These are phyloP conservation scores for Drosophila asahinai DNA, from an alignment of 1,140 invertebrate species.

Conservation along the genomic window DNA sequence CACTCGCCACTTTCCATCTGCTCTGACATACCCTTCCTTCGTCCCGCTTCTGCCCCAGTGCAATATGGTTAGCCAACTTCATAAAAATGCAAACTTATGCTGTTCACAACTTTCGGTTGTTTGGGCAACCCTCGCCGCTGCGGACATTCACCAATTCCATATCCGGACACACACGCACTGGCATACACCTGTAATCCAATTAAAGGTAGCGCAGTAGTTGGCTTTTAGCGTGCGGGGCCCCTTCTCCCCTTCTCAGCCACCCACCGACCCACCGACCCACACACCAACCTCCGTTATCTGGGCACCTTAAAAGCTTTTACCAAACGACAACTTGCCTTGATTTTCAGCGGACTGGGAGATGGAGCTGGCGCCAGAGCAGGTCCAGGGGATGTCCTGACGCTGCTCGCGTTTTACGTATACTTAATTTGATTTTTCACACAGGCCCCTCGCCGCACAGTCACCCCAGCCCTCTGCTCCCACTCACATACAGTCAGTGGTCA, in stretches of 20 bases:
- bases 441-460: slow-evolving; percentile 11
- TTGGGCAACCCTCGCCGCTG: slow-evolving; percentile 44
- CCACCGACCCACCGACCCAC: slow-evolving; percentile 26
- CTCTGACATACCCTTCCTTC: not conserved
- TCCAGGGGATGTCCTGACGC: slow-evolving; percentile 43
- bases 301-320: slow-evolving; percentile 82
- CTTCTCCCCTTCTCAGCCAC: not conserved
- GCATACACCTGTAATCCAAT: slow-evolving; percentile 80
- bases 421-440: slow-evolving; percentile 83
- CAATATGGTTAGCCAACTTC: slow-evolving; percentile 74
- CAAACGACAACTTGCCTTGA: slow-evolving; percentile 82
- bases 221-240: slow-evolving; percentile 75
- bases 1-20: not conserved
- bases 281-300: slow-evolving; percentile 46
- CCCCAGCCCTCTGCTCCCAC: slow-evolving; percentile 6
- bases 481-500: slow-evolving; percentile 68
- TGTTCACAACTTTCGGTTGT: slow-evolving; percentile 71
- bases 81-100: slow-evolving; percentile 84
- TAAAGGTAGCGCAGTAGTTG: slow-evolving; percentile 82
- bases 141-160: slow-evolving; percentile 26
- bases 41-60: slow-evolving; percentile 1
- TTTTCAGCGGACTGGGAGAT: slow-evolving; percentile 64
- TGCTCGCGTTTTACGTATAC: slow-evolving; percentile 80
- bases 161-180: slow-evolving; percentile 43
- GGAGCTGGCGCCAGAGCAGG: slow-evolving; percentile 20